Percentiles rank a stretch among this genome's conserved stretches.
Evolutionary conservation across 2,888 invertebrate genomes (phyloP).

Genomic region (Amphipyra berbera): DNA sequence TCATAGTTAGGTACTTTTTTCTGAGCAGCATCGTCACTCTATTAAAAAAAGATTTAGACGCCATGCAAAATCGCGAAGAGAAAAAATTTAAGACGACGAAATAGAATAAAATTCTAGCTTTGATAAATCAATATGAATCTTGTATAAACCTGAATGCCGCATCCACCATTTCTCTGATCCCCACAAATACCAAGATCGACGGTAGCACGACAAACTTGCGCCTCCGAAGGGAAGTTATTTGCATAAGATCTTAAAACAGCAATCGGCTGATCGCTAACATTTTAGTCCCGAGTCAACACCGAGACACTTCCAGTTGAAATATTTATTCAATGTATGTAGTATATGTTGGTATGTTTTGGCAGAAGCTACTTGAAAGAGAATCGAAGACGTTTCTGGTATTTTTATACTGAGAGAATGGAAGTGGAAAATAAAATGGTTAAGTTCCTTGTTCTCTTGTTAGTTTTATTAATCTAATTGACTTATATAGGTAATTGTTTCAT

Average conservation of each 20-base stretch:
- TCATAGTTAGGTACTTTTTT: too few relatives aligned
- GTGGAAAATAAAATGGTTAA: background rate
- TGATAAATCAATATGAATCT: too few relatives aligned
- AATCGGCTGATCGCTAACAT: slow-evolving; percentile 80
- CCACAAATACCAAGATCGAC: slow-evolving; percentile 64
- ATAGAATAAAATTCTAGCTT: too few relatives aligned
- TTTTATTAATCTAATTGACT: too few relatives aligned
- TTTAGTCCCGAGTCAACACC: slow-evolving; percentile 77
- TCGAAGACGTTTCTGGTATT: too few relatives aligned
- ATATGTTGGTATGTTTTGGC: slow-evolving; percentile 43
- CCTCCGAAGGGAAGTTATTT: slow-evolving; percentile 75
- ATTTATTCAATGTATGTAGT: slow-evolving; percentile 62
- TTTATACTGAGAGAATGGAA: background rate
- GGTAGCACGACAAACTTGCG: slow-evolving; percentile 75
- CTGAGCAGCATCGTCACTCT: too few relatives aligned
- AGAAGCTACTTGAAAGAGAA: slow-evolving; percentile 2
- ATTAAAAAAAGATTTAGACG: too few relatives aligned
- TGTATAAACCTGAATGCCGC: slow-evolving; percentile 22
- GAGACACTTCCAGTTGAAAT: slow-evolving; percentile 70
- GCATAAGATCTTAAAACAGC: slow-evolving; percentile 85
- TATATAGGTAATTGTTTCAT: too few relatives aligned
- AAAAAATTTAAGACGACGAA: too few relatives aligned
- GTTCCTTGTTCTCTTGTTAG: background rate
- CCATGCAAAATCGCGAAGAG: too few relatives aligned
- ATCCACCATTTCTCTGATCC: slow-evolving; percentile 23